phyloP scores from a whole-genome alignment of 2,797 vertebrate genomes.

The Hydrocynus forskahlii region DNA sequence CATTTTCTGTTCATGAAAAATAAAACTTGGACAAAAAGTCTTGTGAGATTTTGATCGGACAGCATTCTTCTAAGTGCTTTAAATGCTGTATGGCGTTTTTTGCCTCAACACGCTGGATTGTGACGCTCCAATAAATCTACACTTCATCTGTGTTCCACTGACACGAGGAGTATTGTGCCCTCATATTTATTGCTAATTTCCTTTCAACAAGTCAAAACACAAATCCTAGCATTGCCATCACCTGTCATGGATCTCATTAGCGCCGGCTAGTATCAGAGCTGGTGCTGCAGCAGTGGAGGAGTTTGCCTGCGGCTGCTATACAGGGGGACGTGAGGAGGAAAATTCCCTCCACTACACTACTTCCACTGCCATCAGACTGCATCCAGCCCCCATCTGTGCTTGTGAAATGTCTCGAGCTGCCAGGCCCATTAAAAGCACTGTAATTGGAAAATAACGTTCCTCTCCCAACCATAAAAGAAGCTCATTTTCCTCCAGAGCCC shows the following conservation, averaged over 20 bases:
- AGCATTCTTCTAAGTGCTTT: neutral
- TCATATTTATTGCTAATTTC: constrained; percentile 14
- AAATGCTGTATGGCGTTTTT: neutral
- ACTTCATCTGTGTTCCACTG: neutral
- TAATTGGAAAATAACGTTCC: constrained; percentile 67
- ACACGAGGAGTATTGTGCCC: neutral
- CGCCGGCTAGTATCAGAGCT: neutral
- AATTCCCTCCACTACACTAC: neutral
- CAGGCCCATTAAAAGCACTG: constrained; percentile 56
- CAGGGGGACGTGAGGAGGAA: neutral
- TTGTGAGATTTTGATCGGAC: too few species aligned
- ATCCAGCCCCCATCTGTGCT: constrained; percentile 49
- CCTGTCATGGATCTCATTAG: constrained; percentile 45
- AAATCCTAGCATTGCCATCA: constrained; percentile 20
- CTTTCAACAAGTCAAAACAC: constrained; percentile 8
- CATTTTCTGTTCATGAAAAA: too few species aligned
- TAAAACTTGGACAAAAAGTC: too few species aligned
- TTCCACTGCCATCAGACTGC: constrained; percentile 13
- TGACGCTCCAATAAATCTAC: neutral
- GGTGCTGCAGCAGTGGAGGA: constrained; percentile 4
- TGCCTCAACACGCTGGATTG: neutral
- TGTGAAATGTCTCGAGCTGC: constrained; percentile 36
- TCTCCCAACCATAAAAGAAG: constrained; percentile 53
- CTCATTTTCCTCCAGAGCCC: constrained; percentile 56
- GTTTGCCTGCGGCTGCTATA: neutral